Evolutionary conservation across 2,797 vertebrate genomes (phyloP).

Genomic region (Molossus molossus): DNA sequence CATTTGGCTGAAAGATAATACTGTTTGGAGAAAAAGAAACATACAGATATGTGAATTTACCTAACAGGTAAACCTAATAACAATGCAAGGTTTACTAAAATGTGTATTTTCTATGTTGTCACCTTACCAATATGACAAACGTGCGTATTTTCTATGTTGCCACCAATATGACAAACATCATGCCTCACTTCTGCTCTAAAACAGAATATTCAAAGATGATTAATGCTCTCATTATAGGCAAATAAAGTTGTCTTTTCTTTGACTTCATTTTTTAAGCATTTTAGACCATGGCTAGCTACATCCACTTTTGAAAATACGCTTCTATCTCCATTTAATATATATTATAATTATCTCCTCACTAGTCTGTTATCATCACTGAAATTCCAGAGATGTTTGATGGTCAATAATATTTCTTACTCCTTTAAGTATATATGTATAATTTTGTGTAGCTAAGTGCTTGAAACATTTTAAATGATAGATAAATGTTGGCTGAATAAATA

Average conservation of each 20-base stretch:
- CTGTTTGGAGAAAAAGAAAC: conserved; percentile 33
- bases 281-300: background rate
- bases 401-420: background rate
- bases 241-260: background rate
- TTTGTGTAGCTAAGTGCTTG: background rate
- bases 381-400: background rate
- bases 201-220: conserved; percentile 5
- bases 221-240: background rate
- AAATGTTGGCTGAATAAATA: conserved; percentile 22
- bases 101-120: background rate
- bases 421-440: conserved; percentile 32
- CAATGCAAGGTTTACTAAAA: conserved; percentile 9
- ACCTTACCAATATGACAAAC: background rate
- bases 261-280: conserved; percentile 11
- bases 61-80: background rate
- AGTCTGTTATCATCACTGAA: background rate
- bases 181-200: background rate
- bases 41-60: background rate
- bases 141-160: background rate
- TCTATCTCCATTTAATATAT: background rate
- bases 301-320: background rate
- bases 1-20: conserved; percentile 23
- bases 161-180: background rate
- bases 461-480: conserved; percentile 16
- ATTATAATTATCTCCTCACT: background rate